Conservation (phyloP, 2,113 vertebrate genomes). For the Lepus americanus region DNA sequence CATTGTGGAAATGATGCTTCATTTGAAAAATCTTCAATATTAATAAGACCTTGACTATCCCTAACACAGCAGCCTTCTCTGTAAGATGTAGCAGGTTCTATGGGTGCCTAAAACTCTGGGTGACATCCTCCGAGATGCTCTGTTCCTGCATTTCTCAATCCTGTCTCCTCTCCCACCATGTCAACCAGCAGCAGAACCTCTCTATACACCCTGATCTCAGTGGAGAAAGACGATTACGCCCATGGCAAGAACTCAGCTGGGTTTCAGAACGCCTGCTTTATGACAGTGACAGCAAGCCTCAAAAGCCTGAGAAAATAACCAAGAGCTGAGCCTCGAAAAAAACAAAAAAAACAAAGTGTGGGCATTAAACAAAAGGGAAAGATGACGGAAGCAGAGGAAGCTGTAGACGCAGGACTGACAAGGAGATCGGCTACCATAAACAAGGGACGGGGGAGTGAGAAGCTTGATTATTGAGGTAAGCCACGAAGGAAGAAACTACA, state of each 20-base stretch:
- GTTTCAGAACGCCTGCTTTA: not conserved
- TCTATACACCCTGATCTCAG: rapidly evolving
- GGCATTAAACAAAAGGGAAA: constrained; percentile 1
- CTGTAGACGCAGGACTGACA: not conserved
- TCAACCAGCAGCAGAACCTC: not conserved
- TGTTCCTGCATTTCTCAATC: not conserved
- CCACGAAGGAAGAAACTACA: not conserved
- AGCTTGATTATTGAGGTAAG: not conserved
- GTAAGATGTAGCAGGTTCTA: not conserved
- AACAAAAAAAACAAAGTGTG: constrained; percentile 22
- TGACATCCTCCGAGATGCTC: not conserved
- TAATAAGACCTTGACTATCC: not conserved
- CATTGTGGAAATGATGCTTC: not conserved
- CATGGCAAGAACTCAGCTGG: not conserved
- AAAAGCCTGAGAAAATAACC: not conserved
- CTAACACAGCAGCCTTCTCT: not conserved
- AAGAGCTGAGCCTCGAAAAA: not conserved
- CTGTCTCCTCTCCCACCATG: not conserved
- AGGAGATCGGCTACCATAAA: not conserved
- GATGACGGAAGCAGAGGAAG: not conserved
- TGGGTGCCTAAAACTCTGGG: not conserved
- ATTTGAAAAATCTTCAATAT: not conserved
- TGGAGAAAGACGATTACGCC: not conserved
- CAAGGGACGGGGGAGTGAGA: not conserved
- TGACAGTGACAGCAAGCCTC: not conserved